Evolutionary conservation across 64 coral and sea anemone species (phyloP).

Genomic region (Pocillopora verrucosa): DNA sequence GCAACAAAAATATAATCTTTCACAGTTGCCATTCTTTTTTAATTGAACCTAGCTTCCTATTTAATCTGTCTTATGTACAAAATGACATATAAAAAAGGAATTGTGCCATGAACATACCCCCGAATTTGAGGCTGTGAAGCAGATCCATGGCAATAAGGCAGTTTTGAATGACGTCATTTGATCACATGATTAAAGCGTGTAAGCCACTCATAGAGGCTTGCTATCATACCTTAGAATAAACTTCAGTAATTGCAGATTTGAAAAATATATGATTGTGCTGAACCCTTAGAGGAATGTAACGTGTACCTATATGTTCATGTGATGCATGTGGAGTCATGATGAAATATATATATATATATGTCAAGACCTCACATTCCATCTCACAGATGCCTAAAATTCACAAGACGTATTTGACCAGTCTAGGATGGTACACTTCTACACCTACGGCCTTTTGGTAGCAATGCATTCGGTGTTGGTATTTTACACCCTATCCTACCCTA

Average conservation of each 20-base stretch:
- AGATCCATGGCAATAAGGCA: neutral
- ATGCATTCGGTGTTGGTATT: too few relatives aligned
- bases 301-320: too few relatives aligned
- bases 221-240: conserved; percentile 8
- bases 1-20: neutral
- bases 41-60: neutral
- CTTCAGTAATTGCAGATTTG: neutral
- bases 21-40: neutral
- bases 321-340: too few relatives aligned
- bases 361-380: too few relatives aligned
- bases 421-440: too few relatives aligned
- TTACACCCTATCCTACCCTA: too few relatives aligned
- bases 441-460: too few relatives aligned
- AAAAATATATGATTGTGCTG: neutral
- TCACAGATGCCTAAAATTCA: too few relatives aligned
- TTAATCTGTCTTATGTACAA: neutral
- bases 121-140: neutral
- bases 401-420: too few relatives aligned
- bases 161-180: conserved; percentile 38
- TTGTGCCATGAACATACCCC: neutral
- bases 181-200: conserved; percentile 38
- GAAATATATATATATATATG: too few relatives aligned
- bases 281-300: too few relatives aligned
- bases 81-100: neutral
- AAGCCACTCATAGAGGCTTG: conserved; percentile 20